Conservation (phyloP, 2,113 vertebrate genomes). For the Oncorhynchus clarkii region DNA sequence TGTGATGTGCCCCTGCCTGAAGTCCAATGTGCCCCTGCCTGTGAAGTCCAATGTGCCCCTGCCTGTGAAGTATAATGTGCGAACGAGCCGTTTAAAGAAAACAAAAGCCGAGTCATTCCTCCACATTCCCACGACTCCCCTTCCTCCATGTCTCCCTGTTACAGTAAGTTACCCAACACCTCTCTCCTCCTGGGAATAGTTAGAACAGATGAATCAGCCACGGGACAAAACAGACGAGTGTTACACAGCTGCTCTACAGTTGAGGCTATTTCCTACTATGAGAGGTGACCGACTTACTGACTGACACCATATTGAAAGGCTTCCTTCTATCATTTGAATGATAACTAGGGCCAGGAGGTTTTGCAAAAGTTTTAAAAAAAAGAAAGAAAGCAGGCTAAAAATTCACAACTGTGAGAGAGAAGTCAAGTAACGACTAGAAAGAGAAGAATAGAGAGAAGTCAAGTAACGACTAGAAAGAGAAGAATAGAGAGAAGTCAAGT, state of each 20-base stretch:
- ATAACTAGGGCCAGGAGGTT: too few relatives aligned
- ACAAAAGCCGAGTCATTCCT: conserved; percentile 69
- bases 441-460: too few relatives aligned
- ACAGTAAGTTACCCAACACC: conserved; percentile 74
- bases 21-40: conserved; percentile 31
- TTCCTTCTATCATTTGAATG: too few relatives aligned
- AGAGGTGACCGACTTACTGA: background rate
- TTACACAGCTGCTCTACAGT: background rate
- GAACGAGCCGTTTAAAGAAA: conserved; percentile 74
- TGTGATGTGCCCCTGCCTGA: conserved; percentile 32
- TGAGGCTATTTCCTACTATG: background rate
- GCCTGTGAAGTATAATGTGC: too few relatives aligned
- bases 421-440: too few relatives aligned
- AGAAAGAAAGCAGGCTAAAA: too few relatives aligned
- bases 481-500: too few relatives aligned
- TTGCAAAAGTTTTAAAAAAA: too few relatives aligned
- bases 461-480: too few relatives aligned
- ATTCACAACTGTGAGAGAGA: too few relatives aligned
- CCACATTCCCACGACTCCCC: conserved; percentile 66
- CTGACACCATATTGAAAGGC: too few relatives aligned
- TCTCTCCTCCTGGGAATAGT: conserved; percentile 59
- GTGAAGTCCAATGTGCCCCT: conserved; percentile 31
- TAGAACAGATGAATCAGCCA: conserved; percentile 44
- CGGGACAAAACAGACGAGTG: conserved; percentile 4
- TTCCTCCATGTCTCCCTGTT: conserved; percentile 42